Percentiles rank a stretch among this genome's conserved stretches.
Evolutionary conservation across 2,113 vertebrate species (phyloP).

Genomic region (Epinephelus lanceolatus): DNA sequence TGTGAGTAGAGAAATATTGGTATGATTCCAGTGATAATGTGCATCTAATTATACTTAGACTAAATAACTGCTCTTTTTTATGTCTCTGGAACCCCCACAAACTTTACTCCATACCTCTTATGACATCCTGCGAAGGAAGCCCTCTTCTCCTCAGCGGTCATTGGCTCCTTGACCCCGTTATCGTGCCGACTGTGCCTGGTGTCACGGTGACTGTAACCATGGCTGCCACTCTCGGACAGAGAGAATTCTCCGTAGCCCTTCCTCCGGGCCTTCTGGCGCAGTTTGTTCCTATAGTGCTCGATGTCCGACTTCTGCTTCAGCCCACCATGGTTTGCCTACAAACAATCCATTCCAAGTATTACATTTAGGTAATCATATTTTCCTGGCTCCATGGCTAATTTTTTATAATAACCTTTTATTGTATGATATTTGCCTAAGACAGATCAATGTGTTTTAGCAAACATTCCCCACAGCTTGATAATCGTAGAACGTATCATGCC

Average conservation of each 20-base stretch:
- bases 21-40: background rate
- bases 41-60: background rate
- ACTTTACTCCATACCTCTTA: slow-evolving; percentile 64
- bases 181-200: slow-evolving; percentile 67
- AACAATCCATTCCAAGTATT: background rate
- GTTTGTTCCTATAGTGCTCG: slow-evolving; percentile 98
- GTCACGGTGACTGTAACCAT: slow-evolving; percentile 77
- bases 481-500: background rate
- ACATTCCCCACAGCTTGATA: background rate
- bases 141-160: slow-evolving; percentile 90
- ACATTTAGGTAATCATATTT: background rate
- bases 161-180: slow-evolving; percentile 83
- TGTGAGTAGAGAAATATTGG: background rate
- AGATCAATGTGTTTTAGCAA: slow-evolving; percentile 1
- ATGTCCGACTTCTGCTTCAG: slow-evolving; percentile 99
- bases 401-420: too few relatives aligned
- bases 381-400: background rate
- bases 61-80: background rate
- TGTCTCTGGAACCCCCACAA: background rate
- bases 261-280: slow-evolving; percentile 94
- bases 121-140: slow-evolving; percentile 86
- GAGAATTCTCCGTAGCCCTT: slow-evolving; percentile 97
- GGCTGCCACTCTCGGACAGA: slow-evolving; percentile 83
- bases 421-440: background rate
- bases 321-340: slow-evolving; percentile 90